These are phyloP conservation scores for Leptura quadrifasciata DNA, from an alignment of 2,888 invertebrate genomes.

Conservation along the genomic window DNA sequence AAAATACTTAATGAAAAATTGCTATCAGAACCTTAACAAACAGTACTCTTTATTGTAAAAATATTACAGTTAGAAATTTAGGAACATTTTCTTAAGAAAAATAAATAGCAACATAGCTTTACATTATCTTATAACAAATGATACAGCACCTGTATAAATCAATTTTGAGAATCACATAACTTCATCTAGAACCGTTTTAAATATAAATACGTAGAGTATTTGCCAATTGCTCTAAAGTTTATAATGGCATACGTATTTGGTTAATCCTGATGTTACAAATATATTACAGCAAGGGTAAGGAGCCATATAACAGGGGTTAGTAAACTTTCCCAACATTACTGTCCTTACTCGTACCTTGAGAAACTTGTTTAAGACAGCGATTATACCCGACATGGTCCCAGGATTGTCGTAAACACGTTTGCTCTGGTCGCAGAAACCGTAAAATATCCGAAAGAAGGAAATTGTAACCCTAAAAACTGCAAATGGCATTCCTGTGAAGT, in stretches of 20 bases:
- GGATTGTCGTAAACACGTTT: slow-evolving; percentile 46
- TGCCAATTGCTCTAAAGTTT: slow-evolving; percentile 14
- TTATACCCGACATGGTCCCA: slow-evolving; percentile 32
- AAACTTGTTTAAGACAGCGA: slow-evolving; percentile 32
- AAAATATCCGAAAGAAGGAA: slow-evolving; percentile 48
- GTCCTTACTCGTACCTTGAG: slow-evolving; percentile 20
- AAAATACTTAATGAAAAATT: too few species aligned
- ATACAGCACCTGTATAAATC: too few species aligned
- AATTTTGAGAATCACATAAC: too few species aligned
- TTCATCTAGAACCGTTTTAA: neutral
- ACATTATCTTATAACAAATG: too few species aligned
- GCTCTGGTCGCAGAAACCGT: slow-evolving; percentile 49
- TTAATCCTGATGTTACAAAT: slow-evolving; percentile 33
- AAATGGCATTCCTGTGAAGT: slow-evolving; percentile 52
- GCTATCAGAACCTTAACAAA: too few species aligned
- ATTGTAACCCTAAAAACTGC: slow-evolving; percentile 50
- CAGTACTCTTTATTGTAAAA: too few species aligned
- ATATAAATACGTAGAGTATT: neutral
- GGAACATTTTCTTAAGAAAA: too few species aligned
- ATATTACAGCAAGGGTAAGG: slow-evolving; percentile 20
- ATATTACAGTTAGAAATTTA: too few species aligned
- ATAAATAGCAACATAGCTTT: too few species aligned
- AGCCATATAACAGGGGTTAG: slow-evolving; percentile 23
- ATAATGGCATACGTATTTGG: neutral
- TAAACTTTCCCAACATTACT: slow-evolving; percentile 10